Conservation (phyloP, 2,888 invertebrate species). For the Pristionchus arcanus region DNA sequence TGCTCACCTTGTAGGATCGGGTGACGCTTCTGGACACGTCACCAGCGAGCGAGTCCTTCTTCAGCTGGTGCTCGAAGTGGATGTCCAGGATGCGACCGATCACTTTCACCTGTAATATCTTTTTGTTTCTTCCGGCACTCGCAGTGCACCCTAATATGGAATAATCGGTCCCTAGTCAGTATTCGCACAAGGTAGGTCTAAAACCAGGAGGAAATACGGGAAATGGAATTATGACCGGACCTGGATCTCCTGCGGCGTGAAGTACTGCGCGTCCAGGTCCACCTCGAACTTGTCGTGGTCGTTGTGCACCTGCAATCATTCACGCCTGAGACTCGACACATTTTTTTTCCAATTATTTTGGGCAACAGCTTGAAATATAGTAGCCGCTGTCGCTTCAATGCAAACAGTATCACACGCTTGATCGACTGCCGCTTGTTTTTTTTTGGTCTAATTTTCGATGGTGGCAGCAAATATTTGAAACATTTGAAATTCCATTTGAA, state of each 20-base stretch:
- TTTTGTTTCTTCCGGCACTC: background rate
- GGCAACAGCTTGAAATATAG: too few relatives aligned
- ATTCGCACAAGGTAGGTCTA: too few relatives aligned
- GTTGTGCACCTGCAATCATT: constrained; percentile 55
- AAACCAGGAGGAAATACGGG: too few relatives aligned
- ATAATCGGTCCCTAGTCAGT: too few relatives aligned
- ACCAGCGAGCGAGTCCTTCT: background rate
- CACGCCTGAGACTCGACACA: background rate
- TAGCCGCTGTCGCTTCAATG: too few relatives aligned
- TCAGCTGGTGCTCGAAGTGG: constrained; percentile 46
- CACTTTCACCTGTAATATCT: constrained; percentile 44
- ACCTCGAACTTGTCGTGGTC: constrained; percentile 60
- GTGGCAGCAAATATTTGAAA: too few relatives aligned
- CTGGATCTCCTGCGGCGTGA: constrained; percentile 60
- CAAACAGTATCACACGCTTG: too few relatives aligned
- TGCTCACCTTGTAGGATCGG: constrained; percentile 39
- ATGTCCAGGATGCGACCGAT: constrained; percentile 37
- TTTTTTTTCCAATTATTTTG: background rate
- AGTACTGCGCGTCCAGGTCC: constrained; percentile 58
- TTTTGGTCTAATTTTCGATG: too few relatives aligned
- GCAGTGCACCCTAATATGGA: too few relatives aligned
- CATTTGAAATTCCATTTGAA: too few relatives aligned
- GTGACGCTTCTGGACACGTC: constrained; percentile 30
- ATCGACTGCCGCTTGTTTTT: too few relatives aligned
- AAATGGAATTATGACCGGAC: background rate